Evolutionary conservation across 1,140 invertebrate genomes (phyloP).

Genomic region (Temnothorax longispinosus): DNA sequence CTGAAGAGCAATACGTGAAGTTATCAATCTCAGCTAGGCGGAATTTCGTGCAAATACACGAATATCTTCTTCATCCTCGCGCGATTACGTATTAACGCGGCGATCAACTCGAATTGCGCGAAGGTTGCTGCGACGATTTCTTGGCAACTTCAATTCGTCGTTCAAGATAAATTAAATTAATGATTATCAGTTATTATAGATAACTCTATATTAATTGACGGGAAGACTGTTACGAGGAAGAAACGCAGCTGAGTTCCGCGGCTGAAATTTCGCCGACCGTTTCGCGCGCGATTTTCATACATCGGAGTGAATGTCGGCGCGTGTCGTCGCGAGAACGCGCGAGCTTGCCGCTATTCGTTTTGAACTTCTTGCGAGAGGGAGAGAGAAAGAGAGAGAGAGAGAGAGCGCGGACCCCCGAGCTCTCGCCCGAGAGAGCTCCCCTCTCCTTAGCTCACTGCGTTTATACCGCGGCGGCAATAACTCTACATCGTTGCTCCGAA

Average conservation of each 20-base stretch:
- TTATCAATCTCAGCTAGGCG: too few relatives aligned
- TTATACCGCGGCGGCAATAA: constrained; percentile 71
- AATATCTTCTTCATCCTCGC: too few relatives aligned
- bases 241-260: neutral
- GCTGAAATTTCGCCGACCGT: neutral
- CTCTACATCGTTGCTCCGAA: constrained; percentile 73
- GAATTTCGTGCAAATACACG: too few relatives aligned
- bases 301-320: neutral
- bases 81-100: too few relatives aligned
- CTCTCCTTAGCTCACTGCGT: constrained; percentile 12
- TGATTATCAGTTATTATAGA: too few relatives aligned
- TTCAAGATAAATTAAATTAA: too few relatives aligned
- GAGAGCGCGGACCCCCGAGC: neutral
- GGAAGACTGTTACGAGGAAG: neutral
- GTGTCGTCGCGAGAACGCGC: neutral
- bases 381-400: neutral
- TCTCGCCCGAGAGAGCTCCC: neutral
- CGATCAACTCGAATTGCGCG: too few relatives aligned
- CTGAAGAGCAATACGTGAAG: neutral
- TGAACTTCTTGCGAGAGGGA: neutral
- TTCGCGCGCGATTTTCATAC: constrained; percentile 35
- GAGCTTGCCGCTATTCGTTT: neutral
- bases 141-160: too few relatives aligned
- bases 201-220: neutral
- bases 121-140: too few relatives aligned